These are phyloP conservation scores for Portunus trituberculatus DNA, from an alignment of 1,140 invertebrate genomes.

Conservation along the genomic window DNA sequence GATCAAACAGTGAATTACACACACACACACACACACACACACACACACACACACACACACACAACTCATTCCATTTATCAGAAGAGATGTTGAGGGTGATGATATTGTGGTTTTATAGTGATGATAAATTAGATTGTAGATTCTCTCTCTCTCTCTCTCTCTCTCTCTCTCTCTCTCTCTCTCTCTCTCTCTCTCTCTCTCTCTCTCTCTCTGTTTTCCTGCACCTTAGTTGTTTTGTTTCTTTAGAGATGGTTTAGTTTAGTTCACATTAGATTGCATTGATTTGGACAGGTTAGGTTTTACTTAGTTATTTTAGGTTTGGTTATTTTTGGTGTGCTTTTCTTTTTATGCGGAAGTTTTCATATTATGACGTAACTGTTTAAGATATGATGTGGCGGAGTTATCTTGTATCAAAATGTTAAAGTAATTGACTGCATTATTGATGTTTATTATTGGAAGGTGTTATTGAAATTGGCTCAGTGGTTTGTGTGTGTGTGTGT, in stretches of 20 bases:
- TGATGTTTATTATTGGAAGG: background rate
- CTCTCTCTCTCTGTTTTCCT: background rate
- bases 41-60: background rate
- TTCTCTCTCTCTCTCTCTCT: background rate
- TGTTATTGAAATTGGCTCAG: background rate
- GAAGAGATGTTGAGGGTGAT: background rate
- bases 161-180: background rate
- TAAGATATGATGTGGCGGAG: no score
- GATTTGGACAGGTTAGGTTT: no score
- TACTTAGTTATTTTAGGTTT: no score
- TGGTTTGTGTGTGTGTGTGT: background rate
- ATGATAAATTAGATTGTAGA: background rate
- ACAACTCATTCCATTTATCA: background rate
- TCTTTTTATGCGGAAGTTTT: no score
- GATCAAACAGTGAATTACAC: no score
- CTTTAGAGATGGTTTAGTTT: no score
- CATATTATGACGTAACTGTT: no score
- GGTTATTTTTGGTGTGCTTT: no score
- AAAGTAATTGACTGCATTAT: background rate
- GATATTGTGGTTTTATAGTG: background rate
- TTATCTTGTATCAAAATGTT: no score
- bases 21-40: no score
- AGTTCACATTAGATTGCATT: no score
- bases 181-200: background rate
- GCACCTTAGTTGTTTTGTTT: no score